Base-by-base conservation (phyloP, 2,888 invertebrate genomes). In the Beris chalybata region DNA sequence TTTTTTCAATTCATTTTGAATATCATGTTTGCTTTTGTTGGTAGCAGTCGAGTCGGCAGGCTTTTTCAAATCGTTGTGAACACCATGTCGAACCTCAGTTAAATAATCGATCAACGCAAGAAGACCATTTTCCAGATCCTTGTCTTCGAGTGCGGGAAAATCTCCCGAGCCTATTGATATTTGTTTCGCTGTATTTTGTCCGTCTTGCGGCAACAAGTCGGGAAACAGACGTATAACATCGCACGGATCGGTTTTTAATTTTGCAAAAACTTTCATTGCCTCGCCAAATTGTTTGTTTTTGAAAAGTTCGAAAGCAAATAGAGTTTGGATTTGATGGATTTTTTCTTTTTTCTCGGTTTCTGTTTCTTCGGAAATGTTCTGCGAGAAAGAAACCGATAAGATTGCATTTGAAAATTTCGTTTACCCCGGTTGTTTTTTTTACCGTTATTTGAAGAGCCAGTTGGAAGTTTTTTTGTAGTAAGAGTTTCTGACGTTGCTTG, bases 201-300 rank as follows among this genome's bases (percentile, higher is more conserved):
- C 74, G 31, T 79, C 79, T 22, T 76, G 67, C 57, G 82, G 82
- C 32, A 79, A 85, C 57, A 99, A 82, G 76, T 94, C 93, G 0
- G 98, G 97, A 81, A 95, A 97, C 38, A 99, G 82, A 69, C 94
- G 89, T 70, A 99, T 97, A 9, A 99, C 97, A 77, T 96, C 93
- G 53, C 93, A 91, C 0, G 97, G 96, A 82, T 98, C 97, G 4
- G 95, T 96, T 73, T 91, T 90, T 0, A 97, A 83, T 77, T 92
- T 90, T 4, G 89, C 83, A 79, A 98, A 98, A 75, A 96, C 90
- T 64, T 88, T 87, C 92, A 99, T 95, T 0, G 98, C 93, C 72
- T 92, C 91, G 9, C 89, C 85, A 77, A 94, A 99, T 73, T 91
- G 86, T 76, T 92, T 93, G 75, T 91, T 91, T 64, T 89, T 88